These are phyloP conservation scores for Cryptoblepharus egeriae DNA, from an alignment of 2,797 vertebrate species.

Conservation along the genomic window DNA sequence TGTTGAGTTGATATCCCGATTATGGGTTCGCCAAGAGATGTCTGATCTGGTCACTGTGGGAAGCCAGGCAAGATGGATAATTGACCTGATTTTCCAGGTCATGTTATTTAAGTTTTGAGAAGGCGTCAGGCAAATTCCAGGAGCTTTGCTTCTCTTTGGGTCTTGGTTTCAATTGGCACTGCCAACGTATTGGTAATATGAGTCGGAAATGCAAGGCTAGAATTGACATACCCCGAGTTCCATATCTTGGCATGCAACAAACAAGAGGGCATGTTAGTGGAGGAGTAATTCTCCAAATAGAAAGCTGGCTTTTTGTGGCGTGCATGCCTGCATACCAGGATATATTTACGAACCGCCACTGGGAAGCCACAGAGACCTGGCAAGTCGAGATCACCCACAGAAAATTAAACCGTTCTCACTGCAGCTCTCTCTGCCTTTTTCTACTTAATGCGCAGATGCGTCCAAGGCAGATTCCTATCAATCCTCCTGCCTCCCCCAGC, in stretches of 20 bases:
- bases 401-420: rapidly evolving
- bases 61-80: background rate
- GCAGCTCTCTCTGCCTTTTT: background rate
- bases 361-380: slow-evolving; percentile 9
- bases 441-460: slow-evolving; percentile 23
- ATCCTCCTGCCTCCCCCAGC: slow-evolving; percentile 46
- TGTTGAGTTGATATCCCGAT: too few relatives aligned
- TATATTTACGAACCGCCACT: background rate
- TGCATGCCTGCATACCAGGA: background rate
- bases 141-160: background rate
- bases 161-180: background rate
- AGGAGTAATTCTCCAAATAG: background rate
- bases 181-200: background rate
- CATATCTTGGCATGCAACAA: slow-evolving; percentile 11
- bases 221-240: slow-evolving; percentile 22
- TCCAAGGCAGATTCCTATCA: slow-evolving; percentile 14
- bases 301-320: background rate
- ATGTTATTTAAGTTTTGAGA: background rate
- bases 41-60: too few relatives aligned
- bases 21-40: too few relatives aligned
- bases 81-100: too few relatives aligned
- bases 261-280: background rate
- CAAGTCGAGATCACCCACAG: background rate
- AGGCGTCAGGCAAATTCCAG: background rate
- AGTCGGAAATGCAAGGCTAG: background rate